Percentiles rank a stretch among this genome's conserved stretches.
Conservation (phyloP, 2,113 vertebrate genomes). For the Chlamydotis undulata region DNA sequence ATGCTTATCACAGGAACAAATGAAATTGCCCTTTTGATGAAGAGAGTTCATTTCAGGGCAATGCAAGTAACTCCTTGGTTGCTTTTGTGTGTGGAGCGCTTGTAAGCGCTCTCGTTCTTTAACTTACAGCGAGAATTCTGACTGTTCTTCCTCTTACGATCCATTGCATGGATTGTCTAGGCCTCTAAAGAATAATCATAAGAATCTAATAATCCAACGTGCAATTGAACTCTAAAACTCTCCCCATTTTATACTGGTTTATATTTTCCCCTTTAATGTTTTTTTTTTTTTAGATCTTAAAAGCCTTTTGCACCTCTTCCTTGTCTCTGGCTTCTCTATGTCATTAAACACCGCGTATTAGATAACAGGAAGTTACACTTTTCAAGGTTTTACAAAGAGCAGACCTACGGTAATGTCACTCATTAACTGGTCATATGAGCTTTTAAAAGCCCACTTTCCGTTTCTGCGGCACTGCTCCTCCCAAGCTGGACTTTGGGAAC, state of each 20-base stretch:
- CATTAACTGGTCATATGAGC: slow-evolving; percentile 30
- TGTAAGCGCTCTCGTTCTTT: neutral
- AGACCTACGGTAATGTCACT: neutral
- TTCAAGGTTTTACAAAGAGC: slow-evolving; percentile 3
- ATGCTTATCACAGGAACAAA: neutral
- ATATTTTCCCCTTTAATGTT: neutral
- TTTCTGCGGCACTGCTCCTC: neutral
- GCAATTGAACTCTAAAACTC: neutral
- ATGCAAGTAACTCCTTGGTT: neutral
- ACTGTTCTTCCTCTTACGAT: neutral
- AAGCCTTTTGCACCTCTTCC: neutral
- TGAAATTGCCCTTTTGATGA: neutral
- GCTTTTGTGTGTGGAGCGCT: neutral
- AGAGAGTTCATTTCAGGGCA: neutral
- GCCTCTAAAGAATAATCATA: neutral
- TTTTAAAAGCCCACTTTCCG: neutral
- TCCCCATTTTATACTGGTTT: fast-evolving
- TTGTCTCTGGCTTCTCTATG: neutral
- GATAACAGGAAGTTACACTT: neutral
- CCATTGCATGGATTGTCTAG: neutral
- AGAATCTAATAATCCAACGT: neutral
- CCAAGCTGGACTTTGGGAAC: neutral
- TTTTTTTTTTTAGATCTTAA: neutral
- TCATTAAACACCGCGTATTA: neutral
- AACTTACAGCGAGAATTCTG: neutral